Percentiles rank a stretch among this genome's conserved stretches.
These are phyloP conservation scores for Oreotrochilus melanogaster DNA, from an alignment of 2,113 vertebrate species.

Conservation along the genomic window DNA sequence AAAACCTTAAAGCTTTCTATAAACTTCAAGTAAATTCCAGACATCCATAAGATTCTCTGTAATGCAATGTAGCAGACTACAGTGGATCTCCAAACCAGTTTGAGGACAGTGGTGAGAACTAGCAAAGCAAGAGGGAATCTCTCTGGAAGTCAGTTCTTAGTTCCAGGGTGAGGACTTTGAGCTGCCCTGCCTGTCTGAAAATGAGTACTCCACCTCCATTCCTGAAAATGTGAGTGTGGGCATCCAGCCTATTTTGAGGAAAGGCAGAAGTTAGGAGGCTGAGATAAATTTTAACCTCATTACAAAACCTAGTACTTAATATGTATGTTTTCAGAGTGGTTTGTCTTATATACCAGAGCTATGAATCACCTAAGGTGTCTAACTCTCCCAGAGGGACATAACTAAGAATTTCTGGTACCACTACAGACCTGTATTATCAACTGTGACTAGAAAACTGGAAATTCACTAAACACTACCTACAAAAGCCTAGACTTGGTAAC, in stretches of 20 bases:
- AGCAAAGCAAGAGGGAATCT: neutral
- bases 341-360: neutral
- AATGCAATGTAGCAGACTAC: neutral
- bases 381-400: neutral
- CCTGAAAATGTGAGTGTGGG: neutral
- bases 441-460: neutral
- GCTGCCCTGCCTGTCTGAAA: neutral
- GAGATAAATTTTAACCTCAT: neutral
- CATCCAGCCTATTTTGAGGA: neutral
- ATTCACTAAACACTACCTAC: neutral
- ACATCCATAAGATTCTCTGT: neutral
- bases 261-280: neutral
- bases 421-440: neutral
- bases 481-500: constrained; percentile 1
- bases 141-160: neutral
- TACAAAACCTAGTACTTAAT: neutral
- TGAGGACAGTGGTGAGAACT: neutral
- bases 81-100: neutral
- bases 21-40: constrained; percentile 14
- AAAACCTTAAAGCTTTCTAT: neutral
- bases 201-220: neutral
- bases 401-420: neutral
- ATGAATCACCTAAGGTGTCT: neutral
- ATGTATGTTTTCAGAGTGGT: neutral
- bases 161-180: neutral